A percentile compares a stretch with the other conserved stretches of the same genome.
Conservation (phyloP, 2,113 vertebrate genomes). For the Gallinago media region DNA sequence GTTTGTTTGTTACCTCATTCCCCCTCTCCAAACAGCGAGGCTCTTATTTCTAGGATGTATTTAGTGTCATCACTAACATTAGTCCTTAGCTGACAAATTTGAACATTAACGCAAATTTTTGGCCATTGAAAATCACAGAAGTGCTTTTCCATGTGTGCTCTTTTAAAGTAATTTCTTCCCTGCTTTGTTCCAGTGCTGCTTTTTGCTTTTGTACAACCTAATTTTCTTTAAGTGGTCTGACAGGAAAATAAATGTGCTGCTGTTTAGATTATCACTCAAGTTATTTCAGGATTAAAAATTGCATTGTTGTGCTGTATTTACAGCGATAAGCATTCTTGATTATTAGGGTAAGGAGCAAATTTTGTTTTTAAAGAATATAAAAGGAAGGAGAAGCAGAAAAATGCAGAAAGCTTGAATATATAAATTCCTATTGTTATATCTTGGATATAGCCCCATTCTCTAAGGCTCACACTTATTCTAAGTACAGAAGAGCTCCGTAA, state of each 20-base stretch:
- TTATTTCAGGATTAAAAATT: constrained; percentile 26
- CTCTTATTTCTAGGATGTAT: neutral
- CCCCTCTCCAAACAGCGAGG: neutral
- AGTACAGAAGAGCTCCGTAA: neutral
- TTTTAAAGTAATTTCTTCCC: neutral
- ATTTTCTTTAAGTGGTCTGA: neutral
- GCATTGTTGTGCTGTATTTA: neutral
- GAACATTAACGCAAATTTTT: neutral
- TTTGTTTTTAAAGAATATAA: neutral
- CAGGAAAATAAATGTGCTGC: neutral
- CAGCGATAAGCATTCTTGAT: neutral
- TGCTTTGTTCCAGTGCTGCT: neutral
- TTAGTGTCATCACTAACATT: neutral
- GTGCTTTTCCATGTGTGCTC: neutral
- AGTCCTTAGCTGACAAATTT: neutral
- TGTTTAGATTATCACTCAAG: neutral
- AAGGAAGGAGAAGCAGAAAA: constrained; percentile 1
- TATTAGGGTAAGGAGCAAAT: neutral
- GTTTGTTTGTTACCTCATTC: neutral
- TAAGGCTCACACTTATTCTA: neutral
- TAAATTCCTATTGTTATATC: neutral
- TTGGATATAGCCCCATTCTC: neutral
- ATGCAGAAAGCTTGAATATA: neutral
- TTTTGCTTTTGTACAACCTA: neutral
- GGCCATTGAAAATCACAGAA: neutral